These are phyloP conservation scores for Lordiphosa fenestrarum DNA, from an alignment of 2,888 invertebrate species.

Conservation along the genomic window DNA sequence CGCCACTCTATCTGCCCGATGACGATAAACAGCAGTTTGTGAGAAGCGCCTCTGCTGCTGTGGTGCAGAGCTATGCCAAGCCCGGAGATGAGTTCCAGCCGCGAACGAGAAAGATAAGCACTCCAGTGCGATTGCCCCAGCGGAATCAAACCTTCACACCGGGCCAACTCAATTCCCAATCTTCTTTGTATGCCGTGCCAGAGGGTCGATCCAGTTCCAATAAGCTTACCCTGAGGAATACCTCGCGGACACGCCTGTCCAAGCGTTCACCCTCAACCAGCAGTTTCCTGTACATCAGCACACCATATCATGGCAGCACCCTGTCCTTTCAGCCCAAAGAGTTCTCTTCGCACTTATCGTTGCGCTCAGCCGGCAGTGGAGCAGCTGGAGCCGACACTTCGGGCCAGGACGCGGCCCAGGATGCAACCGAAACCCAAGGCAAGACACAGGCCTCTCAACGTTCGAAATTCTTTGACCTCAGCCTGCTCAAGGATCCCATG, in stretches of 20 bases:
- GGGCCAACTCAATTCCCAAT: slow-evolving; percentile 84
- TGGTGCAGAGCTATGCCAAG: slow-evolving; percentile 82
- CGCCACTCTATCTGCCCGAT: slow-evolving; percentile 60
- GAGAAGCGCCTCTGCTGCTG: slow-evolving; percentile 87
- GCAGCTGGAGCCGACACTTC: slow-evolving; percentile 37
- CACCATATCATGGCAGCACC: slow-evolving; percentile 92
- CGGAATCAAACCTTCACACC: slow-evolving; percentile 79
- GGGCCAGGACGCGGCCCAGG: slow-evolving; percentile 59
- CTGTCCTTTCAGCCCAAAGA: slow-evolving; percentile 89
- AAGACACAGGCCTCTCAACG: slow-evolving; percentile 35
- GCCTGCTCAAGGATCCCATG: slow-evolving; percentile 88
- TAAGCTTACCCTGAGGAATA: slow-evolving; percentile 75
- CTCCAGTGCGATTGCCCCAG: slow-evolving; percentile 82
- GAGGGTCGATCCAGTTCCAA: slow-evolving; percentile 81
- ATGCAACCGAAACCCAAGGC: slow-evolving; percentile 28
- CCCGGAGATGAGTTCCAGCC: slow-evolving; percentile 79
- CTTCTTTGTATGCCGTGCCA: slow-evolving; percentile 86
- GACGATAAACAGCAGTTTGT: slow-evolving; percentile 81
- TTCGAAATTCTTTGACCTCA: slow-evolving; percentile 87
- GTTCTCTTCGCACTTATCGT: slow-evolving; percentile 88
- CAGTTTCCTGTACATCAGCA: slow-evolving; percentile 91
- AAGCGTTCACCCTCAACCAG: slow-evolving; percentile 88
- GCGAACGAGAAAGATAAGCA: slow-evolving; percentile 84
- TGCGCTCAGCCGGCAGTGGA: slow-evolving; percentile 85
- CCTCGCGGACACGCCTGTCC: slow-evolving; percentile 81